These are phyloP conservation scores for Capitulum mitella DNA, from an alignment of 2,888 invertebrate species.

Conservation along the genomic window DNA sequence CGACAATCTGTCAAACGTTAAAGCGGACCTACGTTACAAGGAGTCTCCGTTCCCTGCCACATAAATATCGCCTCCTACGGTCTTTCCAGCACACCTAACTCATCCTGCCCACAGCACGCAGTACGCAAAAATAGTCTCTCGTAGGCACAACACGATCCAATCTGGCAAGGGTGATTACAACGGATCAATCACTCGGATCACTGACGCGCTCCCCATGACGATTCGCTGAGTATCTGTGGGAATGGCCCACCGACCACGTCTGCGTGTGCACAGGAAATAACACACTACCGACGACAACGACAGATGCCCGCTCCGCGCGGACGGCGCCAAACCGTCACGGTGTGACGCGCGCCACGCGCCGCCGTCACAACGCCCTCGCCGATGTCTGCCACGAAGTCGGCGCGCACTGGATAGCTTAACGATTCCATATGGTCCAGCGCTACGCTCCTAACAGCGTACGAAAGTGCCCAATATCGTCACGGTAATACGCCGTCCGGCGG, in stretches of 20 bases:
- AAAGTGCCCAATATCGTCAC: too few relatives aligned
- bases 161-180: neutral
- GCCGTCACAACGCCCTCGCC: neutral
- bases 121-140: slow-evolving; percentile 5
- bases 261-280: neutral
- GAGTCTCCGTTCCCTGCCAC: neutral
- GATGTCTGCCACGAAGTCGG: neutral
- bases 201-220: neutral
- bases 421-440: too few relatives aligned
- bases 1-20: neutral
- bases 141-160: neutral
- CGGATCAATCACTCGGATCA: neutral
- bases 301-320: neutral
- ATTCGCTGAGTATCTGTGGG: neutral
- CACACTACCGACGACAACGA: neutral
- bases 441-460: too few relatives aligned
- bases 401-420: neutral
- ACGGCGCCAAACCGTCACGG: neutral
- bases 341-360: neutral
- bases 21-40: neutral
- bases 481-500: too few relatives aligned
- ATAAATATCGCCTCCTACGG: neutral
- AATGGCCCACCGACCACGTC: neutral
- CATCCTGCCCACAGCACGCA: neutral
- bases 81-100: neutral